Evolutionary conservation across 2,888 invertebrate genomes (phyloP).

Genomic region (Clepsis dumicolana): DNA sequence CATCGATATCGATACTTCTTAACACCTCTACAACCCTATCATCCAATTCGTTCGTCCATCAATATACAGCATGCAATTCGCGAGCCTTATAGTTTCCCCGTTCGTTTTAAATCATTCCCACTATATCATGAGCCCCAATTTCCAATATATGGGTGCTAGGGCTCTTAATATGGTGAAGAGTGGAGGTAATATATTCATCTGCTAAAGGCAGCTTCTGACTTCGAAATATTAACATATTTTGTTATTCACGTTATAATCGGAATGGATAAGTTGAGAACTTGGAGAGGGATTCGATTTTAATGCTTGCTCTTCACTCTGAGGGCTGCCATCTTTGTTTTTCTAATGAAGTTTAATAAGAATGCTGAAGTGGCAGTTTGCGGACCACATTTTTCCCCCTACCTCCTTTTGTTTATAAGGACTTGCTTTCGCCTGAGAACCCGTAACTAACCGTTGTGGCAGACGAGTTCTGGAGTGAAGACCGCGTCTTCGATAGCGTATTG

Average conservation of each 20-base stretch:
- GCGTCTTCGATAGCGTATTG: too few relatives aligned
- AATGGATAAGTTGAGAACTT: not conserved
- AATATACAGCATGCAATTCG: conserved; percentile 10
- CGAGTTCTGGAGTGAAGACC: too few relatives aligned
- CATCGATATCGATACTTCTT: not conserved
- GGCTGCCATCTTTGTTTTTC: not conserved
- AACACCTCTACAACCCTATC: not conserved
- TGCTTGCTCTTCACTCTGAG: not conserved
- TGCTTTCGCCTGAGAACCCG: too few relatives aligned
- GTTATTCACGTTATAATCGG: not conserved
- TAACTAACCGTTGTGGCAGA: too few relatives aligned
- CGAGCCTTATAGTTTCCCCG: not conserved
- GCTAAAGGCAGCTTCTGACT: conserved; percentile 13
- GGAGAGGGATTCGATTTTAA: not conserved
- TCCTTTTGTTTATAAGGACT: too few relatives aligned
- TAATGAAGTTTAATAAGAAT: too few relatives aligned
- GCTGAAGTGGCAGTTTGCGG: too few relatives aligned
- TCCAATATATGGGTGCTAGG: not conserved
- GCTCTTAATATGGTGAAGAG: not conserved
- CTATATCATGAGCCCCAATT: not conserved
- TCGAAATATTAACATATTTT: conserved; percentile 11
- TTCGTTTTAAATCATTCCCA: not conserved
- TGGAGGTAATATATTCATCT: conserved; percentile 30
- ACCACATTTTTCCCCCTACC: too few relatives aligned
- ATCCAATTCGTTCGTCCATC: conserved; percentile 7